Conservation (phyloP, 2,888 invertebrate genomes). For the Volucella bombylans region DNA sequence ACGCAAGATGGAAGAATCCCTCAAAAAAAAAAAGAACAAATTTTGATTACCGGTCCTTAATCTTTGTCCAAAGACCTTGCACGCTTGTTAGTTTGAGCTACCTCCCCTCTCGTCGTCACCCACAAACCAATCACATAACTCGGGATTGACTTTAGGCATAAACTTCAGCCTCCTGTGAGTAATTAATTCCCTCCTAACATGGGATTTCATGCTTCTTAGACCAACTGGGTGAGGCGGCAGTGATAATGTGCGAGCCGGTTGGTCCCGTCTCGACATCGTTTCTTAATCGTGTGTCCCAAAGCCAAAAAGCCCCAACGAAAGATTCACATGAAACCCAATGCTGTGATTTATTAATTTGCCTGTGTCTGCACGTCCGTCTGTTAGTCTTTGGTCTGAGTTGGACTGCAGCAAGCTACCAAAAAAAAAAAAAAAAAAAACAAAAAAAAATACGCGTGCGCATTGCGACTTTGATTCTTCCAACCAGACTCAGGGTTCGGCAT, state of each 20-base stretch:
- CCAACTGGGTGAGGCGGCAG: constrained; percentile 56
- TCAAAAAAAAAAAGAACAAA: background rate
- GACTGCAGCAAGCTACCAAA: background rate
- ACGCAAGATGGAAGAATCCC: constrained; percentile 35
- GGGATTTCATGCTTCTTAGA: constrained; percentile 52
- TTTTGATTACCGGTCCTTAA: constrained; percentile 63
- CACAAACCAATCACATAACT: constrained; percentile 45
- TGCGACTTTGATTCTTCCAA: constrained; percentile 12
- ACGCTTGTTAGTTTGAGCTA: constrained; percentile 50
- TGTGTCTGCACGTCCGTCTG: constrained; percentile 48
- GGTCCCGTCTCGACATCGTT: constrained; percentile 4
- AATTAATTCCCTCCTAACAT: constrained; percentile 68
- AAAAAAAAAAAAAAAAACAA: too few relatives aligned
- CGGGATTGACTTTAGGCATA: constrained; percentile 49
- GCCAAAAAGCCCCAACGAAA: constrained; percentile 17
- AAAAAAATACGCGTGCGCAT: constrained; percentile 46
- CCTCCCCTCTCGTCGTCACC: constrained; percentile 1
- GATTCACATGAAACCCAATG: constrained; percentile 60
- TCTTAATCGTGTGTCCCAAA: constrained; percentile 43
- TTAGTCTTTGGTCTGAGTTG: background rate
- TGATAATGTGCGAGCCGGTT: constrained; percentile 50
- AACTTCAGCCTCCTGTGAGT: constrained; percentile 56
- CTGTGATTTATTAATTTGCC: constrained; percentile 72
- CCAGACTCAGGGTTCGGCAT: constrained; percentile 57
- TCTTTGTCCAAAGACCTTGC: constrained; percentile 58